Base-by-base conservation (phyloP, 1,140 invertebrate genomes). In the Hirudo medicinalis region DNA sequence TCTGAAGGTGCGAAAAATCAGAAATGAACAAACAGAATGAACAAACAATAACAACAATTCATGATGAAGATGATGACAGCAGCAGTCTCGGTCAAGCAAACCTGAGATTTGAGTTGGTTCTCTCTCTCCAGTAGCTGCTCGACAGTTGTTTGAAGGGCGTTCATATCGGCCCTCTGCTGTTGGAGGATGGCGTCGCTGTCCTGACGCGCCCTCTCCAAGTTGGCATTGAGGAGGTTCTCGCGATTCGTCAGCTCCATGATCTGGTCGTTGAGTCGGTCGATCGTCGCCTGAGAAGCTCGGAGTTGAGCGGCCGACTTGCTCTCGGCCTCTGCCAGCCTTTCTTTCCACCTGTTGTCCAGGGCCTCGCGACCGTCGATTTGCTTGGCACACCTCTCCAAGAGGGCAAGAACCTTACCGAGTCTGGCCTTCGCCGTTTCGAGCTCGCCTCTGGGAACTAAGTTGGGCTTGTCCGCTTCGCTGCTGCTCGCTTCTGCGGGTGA, bases 41-140 rank as follows among this genome's bases (percentile, higher is more conserved):
- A 22, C 57, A 63, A 63, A 11, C 57, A 63, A 63, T 49, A 13
- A 13, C 11, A 9, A 17, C 43, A 49, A 49, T 5, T 49, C 9
- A 49, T 13, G 43, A 49, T 8, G 13, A 49, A 15, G 43, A 49
- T 49, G 43, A 49, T 49, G 43, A 49, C 43, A 8, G 29, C 20
- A 15, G 27, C 55, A 60, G 27, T 15, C 4, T 4, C 55, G 4
- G 57, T 36, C 32, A 2, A 49, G 8, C 57, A 1, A n/a, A 63
- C 57, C 29, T 63, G 57, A 13, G 22, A 25, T 32, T 63, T 63
- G 57, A 63, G 57, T 13, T 25, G 22, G 1, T 63, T 11, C 20
- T 63, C 57, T 25, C 29, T 63, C 57, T 32, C 57, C 57, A 63
- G 22, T 11, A 63, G 29, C 57, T 63, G 22, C 29, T 63, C 57